phyloP scores from a whole-genome alignment of 2,113 vertebrate species.

The Corydoras maculifer region DNA sequence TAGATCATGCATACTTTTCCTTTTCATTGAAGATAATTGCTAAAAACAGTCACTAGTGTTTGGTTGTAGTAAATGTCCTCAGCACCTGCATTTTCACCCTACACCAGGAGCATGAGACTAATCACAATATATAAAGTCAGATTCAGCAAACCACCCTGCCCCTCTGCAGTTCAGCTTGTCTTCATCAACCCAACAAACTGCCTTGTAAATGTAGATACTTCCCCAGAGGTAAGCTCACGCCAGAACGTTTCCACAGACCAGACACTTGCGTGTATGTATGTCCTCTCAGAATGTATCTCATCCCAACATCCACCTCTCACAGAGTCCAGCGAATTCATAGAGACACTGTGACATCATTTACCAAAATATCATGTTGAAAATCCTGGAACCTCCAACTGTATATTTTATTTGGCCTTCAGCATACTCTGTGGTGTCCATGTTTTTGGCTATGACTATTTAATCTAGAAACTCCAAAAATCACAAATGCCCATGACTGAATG shows the following conservation, averaged over 20 bases:
- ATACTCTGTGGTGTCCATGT: slow-evolving; percentile 70
- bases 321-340: slow-evolving; percentile 55
- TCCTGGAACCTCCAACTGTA: slow-evolving; percentile 86
- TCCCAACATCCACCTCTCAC: slow-evolving; percentile 38
- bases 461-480: slow-evolving; percentile 97
- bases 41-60: slow-evolving; percentile 31
- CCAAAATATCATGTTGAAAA: slow-evolving; percentile 86
- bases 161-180: slow-evolving; percentile 42
- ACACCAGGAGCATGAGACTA: slow-evolving; percentile 37
- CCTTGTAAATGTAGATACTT: slow-evolving; percentile 44
- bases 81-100: slow-evolving; percentile 49
- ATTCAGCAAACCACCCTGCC: slow-evolving; percentile 51
- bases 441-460: slow-evolving; percentile 89
- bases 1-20: no score
- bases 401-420: slow-evolving; percentile 93
- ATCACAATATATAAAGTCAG: slow-evolving; percentile 58
- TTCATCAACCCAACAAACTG: slow-evolving; percentile 38
- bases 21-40: not conserved
- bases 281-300: slow-evolving; percentile 32
- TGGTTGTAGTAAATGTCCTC: slow-evolving; percentile 43
- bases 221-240: slow-evolving; percentile 52
- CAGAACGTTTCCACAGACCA: slow-evolving; percentile 45
- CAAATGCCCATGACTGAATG: slow-evolving; percentile 86
- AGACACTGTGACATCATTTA: slow-evolving; percentile 82
- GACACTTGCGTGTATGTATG: slow-evolving; percentile 13